These are phyloP conservation scores for Eudorcas thomsonii DNA, from an alignment of 2,113 vertebrate genomes.

Conservation along the genomic window DNA sequence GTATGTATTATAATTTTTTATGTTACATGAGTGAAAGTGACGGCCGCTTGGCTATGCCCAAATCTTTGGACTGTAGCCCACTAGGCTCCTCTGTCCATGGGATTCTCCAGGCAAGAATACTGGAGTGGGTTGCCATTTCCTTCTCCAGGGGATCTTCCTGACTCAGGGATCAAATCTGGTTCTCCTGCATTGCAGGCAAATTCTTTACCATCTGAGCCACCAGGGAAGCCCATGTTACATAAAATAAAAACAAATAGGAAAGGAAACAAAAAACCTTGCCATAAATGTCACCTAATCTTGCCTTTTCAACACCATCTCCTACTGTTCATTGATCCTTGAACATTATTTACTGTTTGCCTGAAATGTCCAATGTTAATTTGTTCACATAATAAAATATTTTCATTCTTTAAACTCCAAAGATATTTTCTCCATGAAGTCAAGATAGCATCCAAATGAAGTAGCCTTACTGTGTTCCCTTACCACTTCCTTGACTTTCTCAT, in stretches of 20 bases:
- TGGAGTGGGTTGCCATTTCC: neutral
- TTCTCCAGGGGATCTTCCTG: neutral
- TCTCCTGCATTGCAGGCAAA: neutral
- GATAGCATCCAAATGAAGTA: neutral
- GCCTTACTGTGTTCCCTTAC: neutral
- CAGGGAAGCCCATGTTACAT: neutral
- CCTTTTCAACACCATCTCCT: neutral
- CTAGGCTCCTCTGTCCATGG: neutral
- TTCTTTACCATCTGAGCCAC: neutral
- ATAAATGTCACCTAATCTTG: neutral
- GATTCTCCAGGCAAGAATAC: neutral
- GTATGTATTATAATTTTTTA: neutral
- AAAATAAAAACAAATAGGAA: neutral
- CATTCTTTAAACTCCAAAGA: neutral
- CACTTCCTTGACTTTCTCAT: neutral
- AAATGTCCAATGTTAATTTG: neutral
- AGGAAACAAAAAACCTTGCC: neutral
- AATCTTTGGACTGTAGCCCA: neutral
- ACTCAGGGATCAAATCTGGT: neutral
- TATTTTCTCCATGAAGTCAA: neutral
- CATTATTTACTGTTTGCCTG: neutral
- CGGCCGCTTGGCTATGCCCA: neutral
- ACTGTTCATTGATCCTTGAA: neutral
- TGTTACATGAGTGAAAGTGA: neutral
- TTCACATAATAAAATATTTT: neutral